These are phyloP conservation scores for Choloepus didactylus DNA, from an alignment of 2,797 vertebrate genomes.

Conservation along the genomic window DNA sequence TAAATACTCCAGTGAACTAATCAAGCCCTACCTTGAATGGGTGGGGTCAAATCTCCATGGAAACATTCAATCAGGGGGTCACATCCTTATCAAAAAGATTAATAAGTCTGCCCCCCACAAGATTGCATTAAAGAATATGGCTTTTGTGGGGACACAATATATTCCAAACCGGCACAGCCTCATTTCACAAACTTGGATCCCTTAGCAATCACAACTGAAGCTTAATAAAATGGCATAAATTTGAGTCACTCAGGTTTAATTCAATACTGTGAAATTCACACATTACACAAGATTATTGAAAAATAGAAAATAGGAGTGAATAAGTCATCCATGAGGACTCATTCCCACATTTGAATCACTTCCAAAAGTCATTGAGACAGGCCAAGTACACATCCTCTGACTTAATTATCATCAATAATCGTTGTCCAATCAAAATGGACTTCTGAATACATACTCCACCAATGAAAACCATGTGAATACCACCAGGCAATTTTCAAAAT, in stretches of 20 bases:
- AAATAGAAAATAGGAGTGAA: slow-evolving; percentile 8
- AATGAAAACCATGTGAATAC: background rate
- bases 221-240: background rate
- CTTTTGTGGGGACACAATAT: too few relatives aligned
- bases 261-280: background rate
- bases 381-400: background rate
- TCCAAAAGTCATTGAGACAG: background rate
- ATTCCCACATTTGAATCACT: background rate
- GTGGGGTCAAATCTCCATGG: too few relatives aligned
- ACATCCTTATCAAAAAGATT: too few relatives aligned
- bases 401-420: background rate
- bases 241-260: slow-evolving; percentile 39
- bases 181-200: background rate
- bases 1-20: too few relatives aligned
- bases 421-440: background rate
- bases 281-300: background rate
- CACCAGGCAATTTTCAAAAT: background rate
- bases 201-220: background rate
- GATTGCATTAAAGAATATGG: too few relatives aligned
- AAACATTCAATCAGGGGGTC: too few relatives aligned
- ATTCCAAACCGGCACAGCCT: background rate
- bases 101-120: too few relatives aligned
- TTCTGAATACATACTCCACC: background rate
- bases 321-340: background rate
- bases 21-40: too few relatives aligned